Evolutionary conservation across 2,888 invertebrate species (phyloP), one percentile per base, ranked within the genome.

Genomic region (Gasteruption jaculator): DNA sequence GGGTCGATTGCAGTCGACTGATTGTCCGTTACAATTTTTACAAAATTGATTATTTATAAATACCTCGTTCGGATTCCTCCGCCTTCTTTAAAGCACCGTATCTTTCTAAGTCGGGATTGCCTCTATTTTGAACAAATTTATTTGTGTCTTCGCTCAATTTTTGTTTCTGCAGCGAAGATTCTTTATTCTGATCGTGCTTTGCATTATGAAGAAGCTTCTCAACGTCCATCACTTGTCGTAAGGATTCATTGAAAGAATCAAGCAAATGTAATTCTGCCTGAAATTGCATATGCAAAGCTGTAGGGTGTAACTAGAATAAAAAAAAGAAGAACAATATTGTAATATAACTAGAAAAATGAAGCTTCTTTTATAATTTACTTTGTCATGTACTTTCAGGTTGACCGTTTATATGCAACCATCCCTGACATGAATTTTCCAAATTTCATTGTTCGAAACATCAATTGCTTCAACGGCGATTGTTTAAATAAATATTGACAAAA

Each of bases 241-340:
- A 57, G 1, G 79, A 79, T 58, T 80, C 75, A 44, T 80, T 78
- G 56, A 79, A 76, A 33, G 79, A 76, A 51, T 81, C 80, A 26
- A 81, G 61, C 30, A 79, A 71, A 62, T 78, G 77, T 32, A 81
- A 70, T 64, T 80, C 80, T 0, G 79, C 76, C 58, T 77, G 76
- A 56, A 81, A 76, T 57, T 77, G 76, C 53, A 77, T 70, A 60
- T 79, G 77, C 35, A 81, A 73, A 33, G 77, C 75, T 45, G 74
- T 74, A 6, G 78, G 76, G 45, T 68, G 65, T 32, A 65, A 39
- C 60, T 61, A 21, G 55, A 56, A 43, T 35, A 25, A 22, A 34
- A 45, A n/a, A 19, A 18, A 30, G 21, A 8, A 27, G 12, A n/a
- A 27, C n/a, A 19, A 34, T 22, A 4, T 6, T 25, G 2, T 25